Base-by-base conservation (phyloP, 2,797 vertebrate species). In the Lacerta agilis region DNA sequence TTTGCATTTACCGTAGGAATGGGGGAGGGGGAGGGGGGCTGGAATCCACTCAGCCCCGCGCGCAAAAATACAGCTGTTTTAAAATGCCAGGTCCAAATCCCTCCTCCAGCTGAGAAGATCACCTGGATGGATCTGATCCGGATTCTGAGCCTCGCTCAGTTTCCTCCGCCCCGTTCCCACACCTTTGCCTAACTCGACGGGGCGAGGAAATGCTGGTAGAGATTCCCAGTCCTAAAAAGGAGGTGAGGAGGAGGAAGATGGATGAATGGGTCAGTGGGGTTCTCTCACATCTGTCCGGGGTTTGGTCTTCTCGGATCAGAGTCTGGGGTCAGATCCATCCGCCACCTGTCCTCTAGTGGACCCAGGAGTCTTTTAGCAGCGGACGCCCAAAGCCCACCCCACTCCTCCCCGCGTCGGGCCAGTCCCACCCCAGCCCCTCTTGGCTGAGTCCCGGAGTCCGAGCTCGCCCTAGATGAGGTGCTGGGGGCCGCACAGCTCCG, bases 401-500 rank as follows among this genome's bases (percentile, higher is more conserved):
- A 23, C 27, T n/a, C 15, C n/a, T 15, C 45, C 80, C 71, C 29
- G 58, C 81, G 38, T 18, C 58, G 0, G 69, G 4, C 25, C 83
- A 49, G 75, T 13, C 64, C 72, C 72, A 0, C 1, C 0, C 10
- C 69, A 36, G 20, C 15, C 41, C 36, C 49, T 29, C 45, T 23
- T 1, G 58, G 38, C 4, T 3, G 36, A 29, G 7, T 20, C 1
- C 9, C n/a, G 8, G 55, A 36, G 29, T 79, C 78, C 7, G 7
- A 4, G 13, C 25, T 33, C 23, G 4, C 33, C n/a, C 93, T 95
- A 97, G 78, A 97, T 95, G 58, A 89, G 93, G 55, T 92, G 96
- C 64, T 95, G 88, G 3, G 92, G 88, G 1, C 93, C 18, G 67
- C 95, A 94, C 4, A 95, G 77, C 4, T 96, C 96, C 13, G 90